These are phyloP conservation scores for Nycticorax nycticorax DNA, from an alignment of 2,113 vertebrate species.

Conservation along the genomic window DNA sequence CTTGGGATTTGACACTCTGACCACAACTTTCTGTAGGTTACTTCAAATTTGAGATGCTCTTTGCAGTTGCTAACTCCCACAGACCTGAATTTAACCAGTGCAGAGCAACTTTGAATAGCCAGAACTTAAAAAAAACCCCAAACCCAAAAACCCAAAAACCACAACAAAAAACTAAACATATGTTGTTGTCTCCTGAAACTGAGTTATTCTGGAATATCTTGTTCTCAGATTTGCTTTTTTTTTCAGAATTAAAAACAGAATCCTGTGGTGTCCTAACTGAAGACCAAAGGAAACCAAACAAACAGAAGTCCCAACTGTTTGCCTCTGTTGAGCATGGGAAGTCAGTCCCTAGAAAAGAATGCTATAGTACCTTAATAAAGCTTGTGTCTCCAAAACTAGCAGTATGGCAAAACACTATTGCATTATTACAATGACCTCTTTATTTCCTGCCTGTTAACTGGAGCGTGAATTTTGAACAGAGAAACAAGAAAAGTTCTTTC, in stretches of 20 bases:
- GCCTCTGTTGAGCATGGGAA: background rate
- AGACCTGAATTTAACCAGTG: background rate
- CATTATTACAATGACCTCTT: background rate
- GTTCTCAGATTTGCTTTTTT: background rate
- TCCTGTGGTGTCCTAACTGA: background rate
- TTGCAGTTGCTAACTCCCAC: background rate
- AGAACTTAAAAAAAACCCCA: background rate
- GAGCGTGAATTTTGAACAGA: background rate
- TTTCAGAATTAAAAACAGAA: background rate
- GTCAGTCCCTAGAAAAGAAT: background rate
- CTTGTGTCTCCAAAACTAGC: background rate
- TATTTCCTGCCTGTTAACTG: background rate
- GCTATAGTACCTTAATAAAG: background rate
- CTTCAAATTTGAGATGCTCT: background rate
- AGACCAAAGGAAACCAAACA: background rate
- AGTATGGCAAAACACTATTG: background rate
- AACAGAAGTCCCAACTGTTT: rapidly evolving
- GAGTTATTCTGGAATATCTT: background rate
- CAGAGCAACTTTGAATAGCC: background rate
- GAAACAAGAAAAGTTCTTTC: background rate
- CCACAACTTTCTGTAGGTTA: background rate
- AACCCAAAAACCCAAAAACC: too few species aligned
- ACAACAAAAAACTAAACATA: background rate
- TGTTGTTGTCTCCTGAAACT: background rate
- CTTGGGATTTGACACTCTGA: background rate